Conservation (phyloP, 2,797 vertebrate species). For the Enteromius fasciolatus region DNA sequence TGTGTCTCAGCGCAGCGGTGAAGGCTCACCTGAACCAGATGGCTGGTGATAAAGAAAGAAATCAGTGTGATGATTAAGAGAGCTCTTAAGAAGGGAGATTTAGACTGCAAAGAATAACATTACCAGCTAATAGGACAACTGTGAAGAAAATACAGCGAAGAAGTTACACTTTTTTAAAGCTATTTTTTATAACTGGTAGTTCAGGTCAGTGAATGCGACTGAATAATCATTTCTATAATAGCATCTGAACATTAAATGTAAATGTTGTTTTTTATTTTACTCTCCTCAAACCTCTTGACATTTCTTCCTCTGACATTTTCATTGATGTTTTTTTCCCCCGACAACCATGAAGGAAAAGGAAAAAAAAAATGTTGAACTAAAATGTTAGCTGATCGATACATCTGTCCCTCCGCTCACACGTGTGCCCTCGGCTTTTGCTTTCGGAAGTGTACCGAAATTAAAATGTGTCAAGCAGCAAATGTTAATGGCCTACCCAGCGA, state of each 20-base stretch:
- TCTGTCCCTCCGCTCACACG: slow-evolving; percentile 78
- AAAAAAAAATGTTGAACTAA: slow-evolving; percentile 68
- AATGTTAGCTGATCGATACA: slow-evolving; percentile 99
- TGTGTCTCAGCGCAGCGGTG: slow-evolving; percentile 64
- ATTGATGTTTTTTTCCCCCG: slow-evolving; percentile 80
- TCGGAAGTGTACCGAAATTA: slow-evolving; percentile 84
- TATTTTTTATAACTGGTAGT: neutral
- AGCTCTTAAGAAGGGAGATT: slow-evolving; percentile 73
- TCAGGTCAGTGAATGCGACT: slow-evolving; percentile 6
- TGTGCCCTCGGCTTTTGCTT: slow-evolving; percentile 50
- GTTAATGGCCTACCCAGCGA: slow-evolving; percentile 86
- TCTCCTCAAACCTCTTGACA: slow-evolving; percentile 80
- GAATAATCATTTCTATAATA: neutral
- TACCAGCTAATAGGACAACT: slow-evolving; percentile 12
- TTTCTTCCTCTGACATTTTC: slow-evolving; percentile 92
- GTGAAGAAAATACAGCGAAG: neutral
- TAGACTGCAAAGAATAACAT: slow-evolving; percentile 15
- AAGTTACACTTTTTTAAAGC: neutral
- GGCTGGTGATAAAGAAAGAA: slow-evolving; percentile 82
- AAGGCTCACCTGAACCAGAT: slow-evolving; percentile 80
- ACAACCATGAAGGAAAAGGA: slow-evolving; percentile 78
- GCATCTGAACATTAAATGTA: slow-evolving; percentile 68
- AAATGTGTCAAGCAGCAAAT: slow-evolving; percentile 95
- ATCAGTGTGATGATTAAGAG: slow-evolving; percentile 81
- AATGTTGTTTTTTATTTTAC: slow-evolving; percentile 65